These are phyloP conservation scores for Rhincodon typus DNA, from an alignment of 2,797 vertebrate genomes.

Conservation along the genomic window DNA sequence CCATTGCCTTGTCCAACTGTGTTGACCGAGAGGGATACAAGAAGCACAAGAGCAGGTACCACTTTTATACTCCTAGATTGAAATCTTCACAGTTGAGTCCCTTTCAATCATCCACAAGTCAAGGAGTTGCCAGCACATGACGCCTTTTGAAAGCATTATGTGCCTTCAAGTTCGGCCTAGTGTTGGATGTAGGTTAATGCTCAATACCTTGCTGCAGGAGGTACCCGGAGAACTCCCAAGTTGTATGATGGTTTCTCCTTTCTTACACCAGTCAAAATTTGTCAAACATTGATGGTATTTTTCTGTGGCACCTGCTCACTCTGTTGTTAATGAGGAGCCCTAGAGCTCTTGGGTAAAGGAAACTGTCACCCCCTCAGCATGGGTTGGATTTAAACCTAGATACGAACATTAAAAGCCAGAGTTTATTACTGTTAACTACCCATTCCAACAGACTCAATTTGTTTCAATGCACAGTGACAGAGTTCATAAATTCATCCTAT, in stretches of 20 bases:
- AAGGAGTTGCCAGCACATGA: no score
- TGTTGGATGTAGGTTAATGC: background rate
- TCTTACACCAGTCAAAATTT: background rate
- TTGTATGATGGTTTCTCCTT: background rate
- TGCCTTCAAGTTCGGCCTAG: background rate
- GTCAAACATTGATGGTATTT: background rate
- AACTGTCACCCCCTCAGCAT: background rate
- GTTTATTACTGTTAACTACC: background rate
- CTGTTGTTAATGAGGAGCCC: background rate
- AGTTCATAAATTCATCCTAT: background rate
- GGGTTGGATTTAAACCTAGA: background rate
- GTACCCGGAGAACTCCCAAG: background rate
- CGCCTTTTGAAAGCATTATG: background rate
- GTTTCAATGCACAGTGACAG: background rate
- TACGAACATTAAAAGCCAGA: no score
- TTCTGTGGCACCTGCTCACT: background rate
- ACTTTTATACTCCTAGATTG: no score
- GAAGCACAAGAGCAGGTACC: constrained; percentile 61
- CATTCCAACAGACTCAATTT: background rate
- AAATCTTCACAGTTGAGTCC: background rate
- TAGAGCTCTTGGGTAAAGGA: background rate
- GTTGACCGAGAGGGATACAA: constrained; percentile 60
- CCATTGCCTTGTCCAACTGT: constrained; percentile 70
- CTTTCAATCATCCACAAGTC: background rate
- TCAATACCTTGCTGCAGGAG: no score